These are phyloP conservation scores for Actenoides hombroni DNA, from an alignment of 2,113 vertebrate genomes.

Conservation along the genomic window DNA sequence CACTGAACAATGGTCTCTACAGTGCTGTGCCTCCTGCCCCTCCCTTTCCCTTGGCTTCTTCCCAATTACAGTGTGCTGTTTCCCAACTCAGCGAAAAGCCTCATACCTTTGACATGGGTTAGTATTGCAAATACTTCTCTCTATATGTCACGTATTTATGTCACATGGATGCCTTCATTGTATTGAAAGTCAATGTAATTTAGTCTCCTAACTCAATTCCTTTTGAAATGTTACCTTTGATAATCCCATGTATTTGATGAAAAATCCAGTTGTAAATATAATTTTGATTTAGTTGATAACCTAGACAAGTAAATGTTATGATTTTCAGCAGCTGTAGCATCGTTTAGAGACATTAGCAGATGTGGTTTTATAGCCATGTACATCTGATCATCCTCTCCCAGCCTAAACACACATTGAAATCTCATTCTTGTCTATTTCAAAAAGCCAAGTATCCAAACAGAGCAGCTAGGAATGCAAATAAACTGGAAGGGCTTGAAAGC, in stretches of 20 bases:
- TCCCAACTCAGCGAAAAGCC: not conserved
- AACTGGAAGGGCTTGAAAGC: not conserved
- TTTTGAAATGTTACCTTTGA: constrained; percentile 55
- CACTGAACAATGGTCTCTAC: not conserved
- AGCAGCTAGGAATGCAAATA: not conserved
- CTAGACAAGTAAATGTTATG: constrained; percentile 34
- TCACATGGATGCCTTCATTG: not conserved
- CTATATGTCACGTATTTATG: constrained; percentile 27
- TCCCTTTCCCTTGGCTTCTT: not conserved
- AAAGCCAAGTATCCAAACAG: not conserved
- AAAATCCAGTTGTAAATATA: constrained; percentile 47
- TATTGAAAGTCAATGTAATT: constrained; percentile 55
- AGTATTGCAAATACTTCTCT: not conserved
- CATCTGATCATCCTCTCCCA: not conserved
- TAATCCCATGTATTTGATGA: constrained; percentile 38
- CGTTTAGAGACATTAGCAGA: constrained; percentile 23
- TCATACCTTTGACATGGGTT: not conserved
- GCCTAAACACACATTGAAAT: not conserved
- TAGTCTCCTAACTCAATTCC: constrained; percentile 50
- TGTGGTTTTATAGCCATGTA: constrained; percentile 23
- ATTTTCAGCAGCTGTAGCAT: constrained; percentile 35
- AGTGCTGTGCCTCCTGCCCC: not conserved
- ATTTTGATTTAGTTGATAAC: constrained; percentile 53
- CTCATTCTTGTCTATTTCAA: not conserved
- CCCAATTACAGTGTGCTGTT: not conserved